Conservation (phyloP, 2,888 invertebrate genomes). For the Caenorhabditis becei region DNA sequence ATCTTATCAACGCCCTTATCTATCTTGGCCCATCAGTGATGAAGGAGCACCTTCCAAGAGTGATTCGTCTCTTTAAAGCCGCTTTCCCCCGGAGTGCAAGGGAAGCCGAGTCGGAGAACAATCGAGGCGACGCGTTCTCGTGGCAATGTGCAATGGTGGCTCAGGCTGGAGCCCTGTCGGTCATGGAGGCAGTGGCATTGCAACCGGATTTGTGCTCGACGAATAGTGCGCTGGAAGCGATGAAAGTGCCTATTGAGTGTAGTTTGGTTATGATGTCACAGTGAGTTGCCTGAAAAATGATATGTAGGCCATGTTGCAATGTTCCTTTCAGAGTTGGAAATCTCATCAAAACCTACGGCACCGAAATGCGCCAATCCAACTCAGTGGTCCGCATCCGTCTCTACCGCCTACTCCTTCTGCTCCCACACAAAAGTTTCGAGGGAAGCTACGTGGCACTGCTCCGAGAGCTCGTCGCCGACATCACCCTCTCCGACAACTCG, state of each 20-base stretch:
- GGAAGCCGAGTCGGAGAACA: slow-evolving; percentile 95
- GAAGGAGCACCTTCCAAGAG: slow-evolving; percentile 88
- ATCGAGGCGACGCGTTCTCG: slow-evolving; percentile 90
- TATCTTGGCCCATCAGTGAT: slow-evolving; percentile 87
- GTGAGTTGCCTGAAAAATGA: too few relatives aligned
- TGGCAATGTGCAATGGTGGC: slow-evolving; percentile 95
- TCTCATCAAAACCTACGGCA: slow-evolving; percentile 92
- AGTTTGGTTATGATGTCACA: slow-evolving; percentile 69
- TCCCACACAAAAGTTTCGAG: slow-evolving; percentile 66
- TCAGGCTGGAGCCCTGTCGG: slow-evolving; percentile 93
- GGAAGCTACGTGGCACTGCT: slow-evolving; percentile 89
- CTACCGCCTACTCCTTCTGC: slow-evolving; percentile 88
- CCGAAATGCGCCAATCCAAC: slow-evolving; percentile 83
- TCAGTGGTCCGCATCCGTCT: slow-evolving; percentile 89
- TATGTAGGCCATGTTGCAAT: neutral
- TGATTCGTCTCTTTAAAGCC: slow-evolving; percentile 96
- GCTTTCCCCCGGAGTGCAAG: slow-evolving; percentile 97
- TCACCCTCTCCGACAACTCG: slow-evolving; percentile 94
- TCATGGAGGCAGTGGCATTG: slow-evolving; percentile 77
- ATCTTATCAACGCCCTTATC: slow-evolving; percentile 96
- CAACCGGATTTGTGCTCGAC: slow-evolving; percentile 64
- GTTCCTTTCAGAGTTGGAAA: slow-evolving; percentile 87
- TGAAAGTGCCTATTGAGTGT: slow-evolving; percentile 70
- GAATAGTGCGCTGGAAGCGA: slow-evolving; percentile 61
- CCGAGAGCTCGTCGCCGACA: slow-evolving; percentile 93